phyloP scores from a whole-genome alignment of 1,140 invertebrate genomes.

The Drosophila orena region DNA sequence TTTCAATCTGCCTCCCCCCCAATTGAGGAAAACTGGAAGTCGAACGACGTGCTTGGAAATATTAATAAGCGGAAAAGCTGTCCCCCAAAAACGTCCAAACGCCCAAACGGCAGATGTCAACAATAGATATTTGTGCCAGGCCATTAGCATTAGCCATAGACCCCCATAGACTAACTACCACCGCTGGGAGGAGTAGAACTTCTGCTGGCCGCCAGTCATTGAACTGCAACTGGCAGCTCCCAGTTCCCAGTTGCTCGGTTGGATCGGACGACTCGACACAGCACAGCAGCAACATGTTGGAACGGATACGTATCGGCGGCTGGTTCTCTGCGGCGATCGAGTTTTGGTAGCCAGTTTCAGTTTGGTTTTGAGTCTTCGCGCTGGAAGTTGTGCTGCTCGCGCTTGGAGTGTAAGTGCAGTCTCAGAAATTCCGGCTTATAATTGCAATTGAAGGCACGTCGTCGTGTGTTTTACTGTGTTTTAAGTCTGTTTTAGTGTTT shows the following conservation, averaged over 20 bases:
- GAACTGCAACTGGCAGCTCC: constrained; percentile 52
- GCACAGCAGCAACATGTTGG: constrained; percentile 32
- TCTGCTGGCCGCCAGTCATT: constrained; percentile 62
- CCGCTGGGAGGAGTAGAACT: constrained; percentile 64
- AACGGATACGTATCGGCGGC: constrained; percentile 22
- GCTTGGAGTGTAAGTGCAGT: constrained; percentile 68
- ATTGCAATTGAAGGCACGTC: constrained; percentile 79
- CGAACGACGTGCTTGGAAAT: constrained; percentile 71
- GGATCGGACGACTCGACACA: too few relatives aligned
- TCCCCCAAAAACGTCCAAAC: constrained; percentile 1
- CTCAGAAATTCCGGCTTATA: constrained; percentile 75
- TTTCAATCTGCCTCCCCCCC: constrained; percentile 45
- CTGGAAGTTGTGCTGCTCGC: constrained; percentile 65
- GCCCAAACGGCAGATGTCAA: constrained; percentile 37
- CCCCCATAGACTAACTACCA: constrained; percentile 38
- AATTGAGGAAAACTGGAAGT: constrained; percentile 16
- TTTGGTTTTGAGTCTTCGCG: constrained; percentile 69
- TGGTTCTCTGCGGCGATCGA: constrained; percentile 74
- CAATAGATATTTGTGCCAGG: constrained; percentile 70
- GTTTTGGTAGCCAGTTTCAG: constrained; percentile 74
- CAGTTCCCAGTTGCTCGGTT: not conserved
- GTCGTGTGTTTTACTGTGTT: constrained; percentile 18
- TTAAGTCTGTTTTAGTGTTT: constrained; percentile 1
- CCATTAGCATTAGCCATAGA: constrained; percentile 45
- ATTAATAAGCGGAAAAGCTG: constrained; percentile 80